These are phyloP conservation scores for Saimiri boliviensis DNA, from an alignment of 2,113 vertebrate genomes.

Conservation along the genomic window DNA sequence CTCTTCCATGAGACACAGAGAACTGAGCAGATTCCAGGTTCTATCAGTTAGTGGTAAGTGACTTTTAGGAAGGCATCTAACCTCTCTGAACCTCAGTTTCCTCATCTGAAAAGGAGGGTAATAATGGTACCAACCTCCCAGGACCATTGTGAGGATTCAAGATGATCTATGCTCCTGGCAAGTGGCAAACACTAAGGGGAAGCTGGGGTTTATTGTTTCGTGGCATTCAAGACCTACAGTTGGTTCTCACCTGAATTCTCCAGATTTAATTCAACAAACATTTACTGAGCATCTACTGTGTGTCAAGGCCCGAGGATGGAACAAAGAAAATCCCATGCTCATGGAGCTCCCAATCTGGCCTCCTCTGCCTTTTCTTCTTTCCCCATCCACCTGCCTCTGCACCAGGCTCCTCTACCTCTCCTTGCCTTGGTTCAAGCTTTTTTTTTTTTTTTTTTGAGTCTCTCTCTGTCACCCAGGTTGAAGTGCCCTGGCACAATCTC, in stretches of 20 bases:
- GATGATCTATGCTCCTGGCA: background rate
- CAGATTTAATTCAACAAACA: constrained; percentile 9
- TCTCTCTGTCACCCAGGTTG: background rate
- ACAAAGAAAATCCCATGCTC: background rate
- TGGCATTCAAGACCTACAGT: background rate
- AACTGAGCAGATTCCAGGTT: background rate
- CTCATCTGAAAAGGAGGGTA: background rate
- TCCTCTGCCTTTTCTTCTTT: background rate
- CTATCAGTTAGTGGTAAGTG: background rate
- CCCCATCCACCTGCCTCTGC: background rate
- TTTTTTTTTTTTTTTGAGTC: background rate
- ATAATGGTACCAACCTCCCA: background rate
- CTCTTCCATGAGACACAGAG: background rate
- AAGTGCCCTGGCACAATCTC: too few species aligned
- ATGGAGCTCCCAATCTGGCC: background rate
- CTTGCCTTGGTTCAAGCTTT: background rate
- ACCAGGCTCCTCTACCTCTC: background rate
- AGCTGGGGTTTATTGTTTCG: background rate
- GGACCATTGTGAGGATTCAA: background rate
- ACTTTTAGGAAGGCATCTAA: background rate
- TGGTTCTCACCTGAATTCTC: background rate
- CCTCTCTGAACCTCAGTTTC: background rate
- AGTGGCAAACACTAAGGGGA: background rate
- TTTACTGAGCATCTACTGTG: background rate
- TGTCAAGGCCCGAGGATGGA: background rate